These are phyloP conservation scores for Columba livia DNA, from an alignment of 2,113 vertebrate species.

Conservation along the genomic window DNA sequence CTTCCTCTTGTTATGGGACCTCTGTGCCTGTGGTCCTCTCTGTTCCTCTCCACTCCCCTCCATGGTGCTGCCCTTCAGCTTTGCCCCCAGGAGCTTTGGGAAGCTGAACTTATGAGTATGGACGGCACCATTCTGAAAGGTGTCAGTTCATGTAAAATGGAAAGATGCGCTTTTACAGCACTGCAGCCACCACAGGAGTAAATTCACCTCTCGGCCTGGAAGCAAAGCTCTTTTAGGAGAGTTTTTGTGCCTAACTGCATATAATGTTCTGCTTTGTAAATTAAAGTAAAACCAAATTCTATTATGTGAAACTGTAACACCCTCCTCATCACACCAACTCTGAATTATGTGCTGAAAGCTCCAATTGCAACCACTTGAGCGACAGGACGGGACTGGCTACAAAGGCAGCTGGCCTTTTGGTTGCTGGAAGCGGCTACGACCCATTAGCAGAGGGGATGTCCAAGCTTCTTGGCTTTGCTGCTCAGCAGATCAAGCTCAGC, in stretches of 20 bases:
- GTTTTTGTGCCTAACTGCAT: neutral
- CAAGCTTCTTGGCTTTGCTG: neutral
- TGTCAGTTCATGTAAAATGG: neutral
- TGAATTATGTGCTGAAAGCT: neutral
- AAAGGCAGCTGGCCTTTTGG: neutral
- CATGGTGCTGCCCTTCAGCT: neutral
- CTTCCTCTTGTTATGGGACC: constrained; percentile 16
- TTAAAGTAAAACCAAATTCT: neutral
- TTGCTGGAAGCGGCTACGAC: neutral
- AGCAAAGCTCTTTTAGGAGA: neutral
- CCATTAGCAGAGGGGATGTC: neutral
- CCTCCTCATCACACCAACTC: neutral
- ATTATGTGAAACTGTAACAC: neutral
- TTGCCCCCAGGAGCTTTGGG: neutral
- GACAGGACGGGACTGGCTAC: neutral
- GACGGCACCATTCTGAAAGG: neutral
- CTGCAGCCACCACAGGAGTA: neutral
- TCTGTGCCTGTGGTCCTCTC: neutral
- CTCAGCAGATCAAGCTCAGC: rapidly evolving
- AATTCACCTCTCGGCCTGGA: neutral
- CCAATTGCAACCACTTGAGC: neutral
- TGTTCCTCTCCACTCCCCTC: neutral
- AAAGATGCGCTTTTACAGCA: neutral
- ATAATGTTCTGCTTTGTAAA: neutral
- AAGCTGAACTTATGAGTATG: neutral